Evolutionary conservation across 2,888 invertebrate genomes (phyloP).

Genomic region (Siphonodentalium dalli): DNA sequence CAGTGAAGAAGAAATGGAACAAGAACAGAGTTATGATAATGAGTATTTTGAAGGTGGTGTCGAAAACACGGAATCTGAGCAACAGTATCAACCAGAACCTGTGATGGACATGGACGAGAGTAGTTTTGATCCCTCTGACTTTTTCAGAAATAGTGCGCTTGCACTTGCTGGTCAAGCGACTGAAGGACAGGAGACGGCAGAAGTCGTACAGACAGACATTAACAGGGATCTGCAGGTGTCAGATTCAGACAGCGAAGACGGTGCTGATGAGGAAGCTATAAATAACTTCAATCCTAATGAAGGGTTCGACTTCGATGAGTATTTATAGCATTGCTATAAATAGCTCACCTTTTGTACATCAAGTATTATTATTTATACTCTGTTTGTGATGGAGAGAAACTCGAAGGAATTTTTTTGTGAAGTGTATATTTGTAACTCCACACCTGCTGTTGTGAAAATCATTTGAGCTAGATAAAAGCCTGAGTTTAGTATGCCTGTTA

Average conservation of each 20-base stretch:
- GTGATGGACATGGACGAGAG: constrained; percentile 45
- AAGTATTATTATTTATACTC: too few relatives aligned
- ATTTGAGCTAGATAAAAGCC: too few relatives aligned
- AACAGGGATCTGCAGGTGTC: constrained; percentile 80
- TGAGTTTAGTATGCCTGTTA: too few relatives aligned
- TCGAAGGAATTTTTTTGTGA: too few relatives aligned
- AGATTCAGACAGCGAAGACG: constrained; percentile 73
- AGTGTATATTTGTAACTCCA: too few relatives aligned
- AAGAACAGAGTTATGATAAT: constrained; percentile 24
- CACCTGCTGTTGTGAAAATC: too few relatives aligned
- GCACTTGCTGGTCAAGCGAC: constrained; percentile 41
- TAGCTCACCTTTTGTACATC: too few relatives aligned
- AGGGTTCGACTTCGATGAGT: constrained; percentile 57
- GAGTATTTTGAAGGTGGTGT: constrained; percentile 21
- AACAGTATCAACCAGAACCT: constrained; percentile 32
- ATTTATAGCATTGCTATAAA: too few relatives aligned
- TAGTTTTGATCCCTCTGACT: constrained; percentile 56
- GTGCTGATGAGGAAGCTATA: constrained; percentile 25
- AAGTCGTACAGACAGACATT: constrained; percentile 69
- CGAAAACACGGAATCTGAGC: constrained; percentile 15
- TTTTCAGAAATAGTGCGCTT: constrained; percentile 54
- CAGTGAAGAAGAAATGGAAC: constrained; percentile 36
- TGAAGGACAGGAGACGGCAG: constrained; percentile 26
- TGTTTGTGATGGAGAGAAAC: too few relatives aligned
- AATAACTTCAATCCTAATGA: constrained; percentile 43